Evolutionary conservation across 2,888 invertebrate genomes (phyloP), one percentile per base, ranked within the genome.

Genomic region (Tenthredo notha): DNA sequence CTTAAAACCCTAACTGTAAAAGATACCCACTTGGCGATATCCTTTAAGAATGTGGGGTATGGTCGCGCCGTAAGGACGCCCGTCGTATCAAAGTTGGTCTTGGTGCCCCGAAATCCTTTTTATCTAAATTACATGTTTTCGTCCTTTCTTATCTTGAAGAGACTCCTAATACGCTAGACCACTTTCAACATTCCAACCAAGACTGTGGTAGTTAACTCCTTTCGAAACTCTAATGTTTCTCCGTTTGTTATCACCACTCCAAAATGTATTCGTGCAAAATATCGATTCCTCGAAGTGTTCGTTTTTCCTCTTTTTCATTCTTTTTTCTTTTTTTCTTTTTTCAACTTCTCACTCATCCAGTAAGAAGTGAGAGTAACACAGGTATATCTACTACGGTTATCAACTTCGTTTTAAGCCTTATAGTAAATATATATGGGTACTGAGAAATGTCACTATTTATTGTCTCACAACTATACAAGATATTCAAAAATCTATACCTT

Each of bases 111-210:
- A 83, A 86, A 85, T 74, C 83, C 87, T 85, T 89, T 89, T 90
- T 92, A 92, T 92, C 92, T 92, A 91, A 92, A 92, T 91, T 88
- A 92, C 92, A 91, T 92, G 92, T 91, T 92, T 89, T 91, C 90
- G 90, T 90, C 88, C 89, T 88, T 74, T 75, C 87, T 91, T 91
- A 91, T 91, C 91, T 92, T 90, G 88, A 91, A 90, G 89, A 90
- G 91, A 87, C 87, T 89, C 85, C 88, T 88, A 87, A 88, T 90
- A 87, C 86, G 85, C 86, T 87, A 87, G 88, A 86, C 86, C 85
- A 86, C 91, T 90, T 89, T 91, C 91, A 90, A 91, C 89, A 90
- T 90, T 90, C 90, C 89, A 84, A 67, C 61, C 43, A 18, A 40
- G 58, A 21, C 80, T 65, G 37, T 61, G 21, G 21, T 61, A 54